These are phyloP conservation scores for Emydocephalus ijimae DNA, from an alignment of 2,113 vertebrate genomes.

Conservation along the genomic window DNA sequence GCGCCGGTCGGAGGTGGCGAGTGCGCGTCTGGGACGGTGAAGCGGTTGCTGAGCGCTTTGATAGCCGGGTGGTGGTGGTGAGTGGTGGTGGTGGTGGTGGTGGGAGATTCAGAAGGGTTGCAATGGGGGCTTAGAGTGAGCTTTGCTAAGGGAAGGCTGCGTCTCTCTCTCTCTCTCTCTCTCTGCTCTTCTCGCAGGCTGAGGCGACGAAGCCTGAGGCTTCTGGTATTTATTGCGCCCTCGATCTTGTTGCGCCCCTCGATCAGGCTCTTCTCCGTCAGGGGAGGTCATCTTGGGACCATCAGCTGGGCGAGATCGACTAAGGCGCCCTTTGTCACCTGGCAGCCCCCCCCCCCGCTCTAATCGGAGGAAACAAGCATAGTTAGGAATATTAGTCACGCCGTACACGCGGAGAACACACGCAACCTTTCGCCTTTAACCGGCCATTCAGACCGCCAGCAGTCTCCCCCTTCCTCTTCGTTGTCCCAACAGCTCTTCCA, in stretches of 20 bases:
- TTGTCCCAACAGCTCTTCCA: too few species aligned
- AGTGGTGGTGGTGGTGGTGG: too few species aligned
- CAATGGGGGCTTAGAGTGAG: neutral
- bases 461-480: neutral
- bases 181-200: neutral
- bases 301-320: slow-evolving; percentile 10
- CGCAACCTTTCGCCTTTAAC: neutral
- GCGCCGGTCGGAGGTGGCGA: neutral
- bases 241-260: neutral
- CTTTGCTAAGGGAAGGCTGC: neutral
- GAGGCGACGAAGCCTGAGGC: neutral
- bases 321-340: slow-evolving; percentile 7
- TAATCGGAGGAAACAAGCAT: slow-evolving; percentile 13
- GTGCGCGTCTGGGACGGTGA: neutral
- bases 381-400: neutral
- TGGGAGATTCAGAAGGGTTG: neutral
- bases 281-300: slow-evolving; percentile 4
- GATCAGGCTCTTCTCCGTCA: neutral
- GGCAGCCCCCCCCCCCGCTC: fast-evolving
- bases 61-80: too few species aligned
- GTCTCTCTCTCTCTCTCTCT: too few species aligned
- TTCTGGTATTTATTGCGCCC: slow-evolving; percentile 10
- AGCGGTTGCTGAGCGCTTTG: neutral
- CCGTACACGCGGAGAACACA: neutral
- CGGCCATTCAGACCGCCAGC: neutral